Conservation (phyloP, 2,113 vertebrate genomes). For the Merops nubicus region DNA sequence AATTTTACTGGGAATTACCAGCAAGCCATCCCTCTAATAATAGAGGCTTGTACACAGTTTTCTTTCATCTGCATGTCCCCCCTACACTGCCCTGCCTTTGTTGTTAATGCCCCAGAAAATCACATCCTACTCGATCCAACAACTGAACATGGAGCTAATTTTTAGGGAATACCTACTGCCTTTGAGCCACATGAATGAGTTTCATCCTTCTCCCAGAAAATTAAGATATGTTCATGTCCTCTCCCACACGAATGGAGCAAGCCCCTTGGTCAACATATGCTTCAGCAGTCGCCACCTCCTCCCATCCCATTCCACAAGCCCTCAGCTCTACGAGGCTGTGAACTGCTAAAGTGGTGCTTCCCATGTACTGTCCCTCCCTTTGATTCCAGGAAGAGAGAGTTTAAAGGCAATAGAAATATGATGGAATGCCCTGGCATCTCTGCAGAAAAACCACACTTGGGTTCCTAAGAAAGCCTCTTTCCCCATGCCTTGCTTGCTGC, state of each 20-base stretch:
- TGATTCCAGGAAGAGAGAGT: accelerated
- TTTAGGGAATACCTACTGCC: neutral
- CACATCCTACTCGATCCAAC: neutral
- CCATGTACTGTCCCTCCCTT: neutral
- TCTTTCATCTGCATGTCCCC: neutral
- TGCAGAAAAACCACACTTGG: accelerated
- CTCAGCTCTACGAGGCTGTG: neutral
- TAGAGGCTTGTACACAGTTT: neutral
- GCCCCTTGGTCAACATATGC: neutral
- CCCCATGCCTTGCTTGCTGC: neutral
- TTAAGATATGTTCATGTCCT: neutral
- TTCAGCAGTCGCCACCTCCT: neutral
- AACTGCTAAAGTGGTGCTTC: neutral
- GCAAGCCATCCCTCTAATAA: neutral
- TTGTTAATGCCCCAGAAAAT: neutral
- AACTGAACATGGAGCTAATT: neutral
- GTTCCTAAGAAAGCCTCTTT: neutral
- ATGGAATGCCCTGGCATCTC: neutral
- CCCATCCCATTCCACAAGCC: neutral
- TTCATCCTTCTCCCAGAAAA: neutral
- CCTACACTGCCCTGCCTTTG: neutral
- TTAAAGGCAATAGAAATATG: neutral
- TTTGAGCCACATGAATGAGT: neutral
- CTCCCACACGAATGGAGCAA: neutral
- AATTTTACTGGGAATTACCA: slow-evolving; percentile 13